phyloP scores from a whole-genome alignment of 30 jellyfish, hydroid and myxozoan species.

The Cassiopea xamachana region DNA sequence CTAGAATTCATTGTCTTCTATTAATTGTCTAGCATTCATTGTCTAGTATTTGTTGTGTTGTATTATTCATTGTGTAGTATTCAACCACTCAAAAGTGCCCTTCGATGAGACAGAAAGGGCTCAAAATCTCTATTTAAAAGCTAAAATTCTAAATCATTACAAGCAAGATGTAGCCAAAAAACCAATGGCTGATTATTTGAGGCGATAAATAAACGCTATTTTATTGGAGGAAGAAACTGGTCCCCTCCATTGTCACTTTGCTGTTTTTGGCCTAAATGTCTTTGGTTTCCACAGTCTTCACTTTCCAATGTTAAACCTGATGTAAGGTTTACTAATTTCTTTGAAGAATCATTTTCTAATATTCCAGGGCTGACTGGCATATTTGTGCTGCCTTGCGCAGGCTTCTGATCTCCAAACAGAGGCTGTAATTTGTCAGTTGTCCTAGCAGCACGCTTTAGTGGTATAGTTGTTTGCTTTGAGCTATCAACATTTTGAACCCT shows the following conservation, averaged over 20 bases:
- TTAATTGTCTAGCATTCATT: no score
- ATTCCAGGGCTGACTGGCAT: background rate
- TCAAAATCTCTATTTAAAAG: no score
- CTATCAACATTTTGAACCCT: conserved; percentile 27
- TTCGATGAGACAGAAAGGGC: no score
- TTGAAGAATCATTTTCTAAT: conserved; percentile 19
- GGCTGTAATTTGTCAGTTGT: conserved; percentile 70
- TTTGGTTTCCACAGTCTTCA: conserved; percentile 31
- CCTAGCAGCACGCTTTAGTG: conserved; percentile 59
- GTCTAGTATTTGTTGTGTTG: no score
- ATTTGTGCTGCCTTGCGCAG: conserved; percentile 29
- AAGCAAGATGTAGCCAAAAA: no score
- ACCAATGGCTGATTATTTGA: background rate
- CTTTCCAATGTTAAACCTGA: conserved; percentile 60
- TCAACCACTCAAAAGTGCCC: no score
- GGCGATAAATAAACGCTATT: conserved; percentile 8
- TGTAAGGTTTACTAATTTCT: conserved; percentile 40
- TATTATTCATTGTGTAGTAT: no score
- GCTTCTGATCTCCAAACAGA: conserved; percentile 31
- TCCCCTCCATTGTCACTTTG: conserved; percentile 52
- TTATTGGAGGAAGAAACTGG: conserved; percentile 79
- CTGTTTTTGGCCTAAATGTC: conserved; percentile 17
- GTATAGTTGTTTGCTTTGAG: conserved; percentile 27
- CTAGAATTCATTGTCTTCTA: no score
- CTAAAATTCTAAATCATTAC: no score